Evolutionary conservation across 2,888 invertebrate genomes (phyloP).

Genomic region (Synergus gifuensis): DNA sequence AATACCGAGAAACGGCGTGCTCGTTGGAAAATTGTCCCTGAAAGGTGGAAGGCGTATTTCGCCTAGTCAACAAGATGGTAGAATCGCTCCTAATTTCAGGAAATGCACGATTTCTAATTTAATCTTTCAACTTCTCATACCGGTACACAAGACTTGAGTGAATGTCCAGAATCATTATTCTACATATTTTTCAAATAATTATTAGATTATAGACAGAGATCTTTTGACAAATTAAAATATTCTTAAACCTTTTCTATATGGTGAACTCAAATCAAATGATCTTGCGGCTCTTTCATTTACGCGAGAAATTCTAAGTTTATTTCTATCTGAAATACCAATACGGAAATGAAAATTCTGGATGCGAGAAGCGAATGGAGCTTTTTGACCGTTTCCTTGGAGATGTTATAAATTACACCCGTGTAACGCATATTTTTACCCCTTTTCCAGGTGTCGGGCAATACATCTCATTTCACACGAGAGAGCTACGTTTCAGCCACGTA

Average conservation of each 20-base stretch:
- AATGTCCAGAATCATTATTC: not conserved
- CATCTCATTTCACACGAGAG: constrained; percentile 8
- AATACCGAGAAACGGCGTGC: constrained; percentile 58
- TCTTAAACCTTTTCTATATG: not conserved
- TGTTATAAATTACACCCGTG: constrained; percentile 15
- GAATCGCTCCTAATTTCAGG: constrained; percentile 55
- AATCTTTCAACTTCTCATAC: not conserved
- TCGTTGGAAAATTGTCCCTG: constrained; percentile 57
- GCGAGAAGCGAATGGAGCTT: not conserved
- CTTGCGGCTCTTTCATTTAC: not conserved
- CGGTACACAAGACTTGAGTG: not conserved
- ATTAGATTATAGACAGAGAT: no score
- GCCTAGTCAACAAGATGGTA: constrained; percentile 48
- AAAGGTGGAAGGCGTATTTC: constrained; percentile 52
- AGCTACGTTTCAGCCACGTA: not conserved
- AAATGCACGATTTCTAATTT: constrained; percentile 39
- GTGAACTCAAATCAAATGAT: not conserved
- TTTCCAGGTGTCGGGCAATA: constrained; percentile 10
- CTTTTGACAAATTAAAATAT: no score
- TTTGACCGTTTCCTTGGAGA: constrained; percentile 12
- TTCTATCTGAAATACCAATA: not conserved
- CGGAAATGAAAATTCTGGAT: not conserved
- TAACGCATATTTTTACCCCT: constrained; percentile 10
- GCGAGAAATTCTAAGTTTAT: not conserved
- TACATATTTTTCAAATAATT: not conserved